Evolutionary conservation across 1,140 invertebrate species (phyloP).

Genomic region (Leptopilina clavipes): DNA sequence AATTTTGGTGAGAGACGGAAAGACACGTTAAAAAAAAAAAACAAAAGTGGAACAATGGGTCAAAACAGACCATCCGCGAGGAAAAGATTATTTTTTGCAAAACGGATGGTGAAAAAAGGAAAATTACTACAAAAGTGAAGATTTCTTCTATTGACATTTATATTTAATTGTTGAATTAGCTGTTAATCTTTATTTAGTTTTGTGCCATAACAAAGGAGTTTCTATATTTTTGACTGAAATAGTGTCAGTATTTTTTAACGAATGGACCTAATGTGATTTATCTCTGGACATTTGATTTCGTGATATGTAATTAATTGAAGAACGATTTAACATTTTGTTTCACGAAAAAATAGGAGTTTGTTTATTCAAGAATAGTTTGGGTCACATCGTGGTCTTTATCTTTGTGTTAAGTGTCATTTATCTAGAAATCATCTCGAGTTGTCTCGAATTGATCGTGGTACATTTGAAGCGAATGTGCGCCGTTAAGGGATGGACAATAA

Average conservation of each 20-base stretch:
- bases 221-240: neutral
- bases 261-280: neutral
- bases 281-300: neutral
- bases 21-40: neutral
- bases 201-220: too few species aligned
- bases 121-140: conserved; percentile 55
- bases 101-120: conserved; percentile 56
- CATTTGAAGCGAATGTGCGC: conserved; percentile 10
- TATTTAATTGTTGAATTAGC: neutral
- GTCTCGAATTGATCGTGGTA: conserved; percentile 13
- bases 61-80: conserved; percentile 48
- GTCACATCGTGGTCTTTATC: conserved; percentile 4
- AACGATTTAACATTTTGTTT: neutral
- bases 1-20: neutral
- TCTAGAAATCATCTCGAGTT: conserved; percentile 26
- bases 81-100: conserved; percentile 55
- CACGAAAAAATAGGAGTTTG: neutral
- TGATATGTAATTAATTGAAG: neutral
- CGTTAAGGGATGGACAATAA: conserved; percentile 11
- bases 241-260: neutral
- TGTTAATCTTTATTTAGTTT: neutral
- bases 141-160: conserved; percentile 19
- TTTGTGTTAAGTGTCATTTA: neutral
- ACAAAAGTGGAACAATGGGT: conserved; percentile 52
- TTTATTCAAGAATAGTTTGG: neutral